phyloP scores from a whole-genome alignment of 2,113 vertebrate species.

The Vicugna pacos region DNA sequence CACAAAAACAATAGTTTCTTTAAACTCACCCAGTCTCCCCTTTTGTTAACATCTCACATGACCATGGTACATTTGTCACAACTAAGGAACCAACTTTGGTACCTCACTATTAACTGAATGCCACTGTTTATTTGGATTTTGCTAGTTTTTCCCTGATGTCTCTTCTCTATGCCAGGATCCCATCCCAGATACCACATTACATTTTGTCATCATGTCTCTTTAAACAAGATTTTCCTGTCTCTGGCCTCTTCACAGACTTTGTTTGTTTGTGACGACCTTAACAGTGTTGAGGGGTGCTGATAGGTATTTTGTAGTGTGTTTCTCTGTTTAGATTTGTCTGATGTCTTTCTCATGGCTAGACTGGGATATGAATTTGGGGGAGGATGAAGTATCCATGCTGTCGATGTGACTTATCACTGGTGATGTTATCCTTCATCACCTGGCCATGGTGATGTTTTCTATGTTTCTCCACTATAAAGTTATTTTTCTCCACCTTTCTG shows the following conservation, averaged over 20 bases:
- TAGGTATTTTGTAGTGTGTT: background rate
- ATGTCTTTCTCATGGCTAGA: slow-evolving; percentile 28
- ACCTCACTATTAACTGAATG: background rate
- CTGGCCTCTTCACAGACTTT: background rate
- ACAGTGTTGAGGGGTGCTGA: background rate
- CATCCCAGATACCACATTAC: background rate
- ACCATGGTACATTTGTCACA: background rate
- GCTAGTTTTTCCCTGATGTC: background rate
- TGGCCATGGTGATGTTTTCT: background rate
- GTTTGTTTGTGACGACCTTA: slow-evolving; percentile 23
- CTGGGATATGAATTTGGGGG: background rate
- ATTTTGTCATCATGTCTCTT: background rate
- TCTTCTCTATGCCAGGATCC: background rate
- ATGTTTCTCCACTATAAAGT: background rate
- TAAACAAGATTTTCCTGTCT: background rate
- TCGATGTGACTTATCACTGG: background rate
- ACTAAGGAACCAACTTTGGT: background rate
- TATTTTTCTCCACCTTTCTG: background rate
- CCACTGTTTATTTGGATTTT: background rate
- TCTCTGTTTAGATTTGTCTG: background rate
- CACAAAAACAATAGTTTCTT: background rate
- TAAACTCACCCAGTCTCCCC: background rate
- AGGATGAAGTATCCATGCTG: background rate
- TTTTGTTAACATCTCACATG: background rate
- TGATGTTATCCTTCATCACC: background rate